Evolutionary conservation across 2,797 vertebrate genomes (phyloP).

Genomic region (Centroberyx gerrardi): DNA sequence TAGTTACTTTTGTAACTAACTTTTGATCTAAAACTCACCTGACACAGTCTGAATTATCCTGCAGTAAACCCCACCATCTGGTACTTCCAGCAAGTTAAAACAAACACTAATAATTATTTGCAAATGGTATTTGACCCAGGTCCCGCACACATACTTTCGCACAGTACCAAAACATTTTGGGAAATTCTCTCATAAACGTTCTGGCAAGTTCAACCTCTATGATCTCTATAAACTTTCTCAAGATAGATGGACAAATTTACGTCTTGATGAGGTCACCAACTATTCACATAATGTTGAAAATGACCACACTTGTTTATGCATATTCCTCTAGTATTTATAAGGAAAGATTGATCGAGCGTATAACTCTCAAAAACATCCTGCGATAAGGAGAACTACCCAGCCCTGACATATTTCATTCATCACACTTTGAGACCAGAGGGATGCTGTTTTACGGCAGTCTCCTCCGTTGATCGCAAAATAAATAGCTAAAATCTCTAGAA

Average conservation of each 20-base stretch:
- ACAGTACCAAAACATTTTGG: constrained; percentile 42
- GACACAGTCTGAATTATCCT: constrained; percentile 44
- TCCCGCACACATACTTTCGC: constrained; percentile 62
- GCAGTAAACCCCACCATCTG: constrained; percentile 60
- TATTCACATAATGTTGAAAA: constrained; percentile 72
- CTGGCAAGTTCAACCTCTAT: constrained; percentile 50
- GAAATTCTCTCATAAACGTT: constrained; percentile 51
- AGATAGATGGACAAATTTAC: constrained; percentile 48
- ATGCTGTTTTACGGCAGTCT: constrained; percentile 30
- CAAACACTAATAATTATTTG: constrained; percentile 75
- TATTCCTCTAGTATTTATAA: constrained; percentile 60
- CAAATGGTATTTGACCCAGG: constrained; percentile 71
- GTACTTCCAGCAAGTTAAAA: constrained; percentile 61
- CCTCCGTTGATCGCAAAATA: constrained; percentile 22
- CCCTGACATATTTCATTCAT: constrained; percentile 52
- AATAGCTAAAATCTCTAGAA: constrained; percentile 39
- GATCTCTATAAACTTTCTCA: constrained; percentile 45
- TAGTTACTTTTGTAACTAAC: too few species aligned
- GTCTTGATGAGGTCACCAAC: constrained; percentile 66
- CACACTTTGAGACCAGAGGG: constrained; percentile 25
- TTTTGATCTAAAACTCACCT: constrained; percentile 47
- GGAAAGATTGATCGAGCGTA: constrained; percentile 63
- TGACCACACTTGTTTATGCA: constrained; percentile 64
- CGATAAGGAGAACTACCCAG: constrained; percentile 48
- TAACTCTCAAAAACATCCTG: constrained; percentile 69